phyloP scores from a whole-genome alignment of 2,888 invertebrate species.

The Taphrorychus bicolor region DNA sequence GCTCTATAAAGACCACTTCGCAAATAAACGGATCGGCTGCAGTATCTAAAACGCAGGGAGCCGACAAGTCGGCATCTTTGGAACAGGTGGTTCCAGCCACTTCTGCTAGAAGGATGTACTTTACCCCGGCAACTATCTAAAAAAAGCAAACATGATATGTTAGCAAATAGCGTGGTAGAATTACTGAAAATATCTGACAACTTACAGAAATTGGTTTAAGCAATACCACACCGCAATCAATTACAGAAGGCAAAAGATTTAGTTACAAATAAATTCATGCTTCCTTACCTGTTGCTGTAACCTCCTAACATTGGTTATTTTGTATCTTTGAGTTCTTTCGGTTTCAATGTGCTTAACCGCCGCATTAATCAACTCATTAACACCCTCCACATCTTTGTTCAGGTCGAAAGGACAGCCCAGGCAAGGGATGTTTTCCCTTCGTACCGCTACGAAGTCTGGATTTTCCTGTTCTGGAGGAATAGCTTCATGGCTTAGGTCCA shows the following conservation, averaged over 20 bases:
- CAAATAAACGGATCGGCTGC: slow-evolving; percentile 57
- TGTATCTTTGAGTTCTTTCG: slow-evolving; percentile 56
- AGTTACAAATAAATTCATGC: too few species aligned
- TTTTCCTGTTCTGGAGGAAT: slow-evolving; percentile 58
- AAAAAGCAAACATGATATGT: not conserved
- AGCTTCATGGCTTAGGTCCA: slow-evolving; percentile 47
- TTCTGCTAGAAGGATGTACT: slow-evolving; percentile 65
- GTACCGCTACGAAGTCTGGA: slow-evolving; percentile 63
- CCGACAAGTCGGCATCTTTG: slow-evolving; percentile 50
- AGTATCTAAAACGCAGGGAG: slow-evolving; percentile 55
- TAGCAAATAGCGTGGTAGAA: too few species aligned
- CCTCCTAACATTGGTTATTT: slow-evolving; percentile 60
- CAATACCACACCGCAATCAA: too few species aligned
- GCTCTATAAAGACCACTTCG: slow-evolving; percentile 69
- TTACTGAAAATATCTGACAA: too few species aligned
- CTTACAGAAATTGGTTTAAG: too few species aligned
- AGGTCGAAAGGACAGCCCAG: slow-evolving; percentile 64
- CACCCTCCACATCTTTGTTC: slow-evolving; percentile 63
- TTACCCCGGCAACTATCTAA: slow-evolving; percentile 68
- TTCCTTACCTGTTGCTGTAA: slow-evolving; percentile 65
- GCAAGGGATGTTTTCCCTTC: slow-evolving; percentile 58
- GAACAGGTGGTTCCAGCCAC: slow-evolving; percentile 57
- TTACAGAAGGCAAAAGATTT: too few species aligned
- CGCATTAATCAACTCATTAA: slow-evolving; percentile 60
- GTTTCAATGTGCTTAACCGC: slow-evolving; percentile 62